Evolutionary conservation across 1,140 invertebrate genomes (phyloP).

Genomic region (Drosophila pandora): DNA sequence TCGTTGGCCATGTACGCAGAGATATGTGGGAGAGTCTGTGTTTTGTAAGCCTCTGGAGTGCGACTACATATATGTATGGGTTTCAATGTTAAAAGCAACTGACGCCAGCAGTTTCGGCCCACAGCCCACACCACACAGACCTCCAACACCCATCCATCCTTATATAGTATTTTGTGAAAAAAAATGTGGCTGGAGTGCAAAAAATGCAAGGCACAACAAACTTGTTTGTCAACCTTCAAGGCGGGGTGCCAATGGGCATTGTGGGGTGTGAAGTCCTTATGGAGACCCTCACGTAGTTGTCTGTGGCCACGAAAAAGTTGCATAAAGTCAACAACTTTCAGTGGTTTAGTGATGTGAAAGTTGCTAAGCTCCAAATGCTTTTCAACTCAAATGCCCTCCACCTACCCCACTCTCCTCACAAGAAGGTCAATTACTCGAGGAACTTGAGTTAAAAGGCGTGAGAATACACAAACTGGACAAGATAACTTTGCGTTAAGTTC

Average conservation of each 20-base stretch:
- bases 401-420: neutral
- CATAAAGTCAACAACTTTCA: constrained; percentile 82
- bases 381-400: neutral
- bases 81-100: constrained; percentile 72
- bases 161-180: constrained; percentile 72
- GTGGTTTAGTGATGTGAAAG: constrained; percentile 80
- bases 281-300: constrained; percentile 69
- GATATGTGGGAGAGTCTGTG: constrained; percentile 30
- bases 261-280: constrained; percentile 20
- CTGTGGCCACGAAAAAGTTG: constrained; percentile 80
- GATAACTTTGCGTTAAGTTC: constrained; percentile 7
- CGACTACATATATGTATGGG: constrained; percentile 2
- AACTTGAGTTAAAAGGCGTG: constrained; percentile 62
- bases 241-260: neutral
- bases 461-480: constrained; percentile 40
- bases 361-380: constrained; percentile 62
- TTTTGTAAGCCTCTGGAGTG: constrained; percentile 38
- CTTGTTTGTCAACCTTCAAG: constrained; percentile 67
- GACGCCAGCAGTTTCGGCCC: constrained; percentile 72
- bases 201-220: constrained; percentile 79
- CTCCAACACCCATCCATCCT: constrained; percentile 40
- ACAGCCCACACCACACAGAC: no score
- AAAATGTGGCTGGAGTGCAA: constrained; percentile 73
- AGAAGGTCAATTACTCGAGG: constrained; percentile 69
- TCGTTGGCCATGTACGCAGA: constrained; percentile 67